phyloP scores from a whole-genome alignment of 1,140 invertebrate species.

The Aphis craccivora region DNA sequence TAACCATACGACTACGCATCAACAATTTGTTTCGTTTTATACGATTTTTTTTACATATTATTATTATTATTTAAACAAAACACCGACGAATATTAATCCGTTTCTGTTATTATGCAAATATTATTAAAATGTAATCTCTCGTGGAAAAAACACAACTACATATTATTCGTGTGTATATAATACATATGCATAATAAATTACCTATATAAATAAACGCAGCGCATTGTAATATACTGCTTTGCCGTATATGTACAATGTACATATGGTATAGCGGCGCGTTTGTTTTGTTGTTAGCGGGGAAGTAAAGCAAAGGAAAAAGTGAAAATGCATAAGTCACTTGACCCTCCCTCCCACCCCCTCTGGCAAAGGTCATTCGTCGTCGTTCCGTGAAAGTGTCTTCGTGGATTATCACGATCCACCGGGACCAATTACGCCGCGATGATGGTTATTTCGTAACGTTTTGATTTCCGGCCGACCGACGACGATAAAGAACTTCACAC shows the following conservation, averaged over 20 bases:
- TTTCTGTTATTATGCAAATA: conserved; percentile 11
- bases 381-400: conserved; percentile 33
- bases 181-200: not conserved
- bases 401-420: conserved; percentile 26
- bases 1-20: not conserved
- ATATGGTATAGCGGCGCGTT: not conserved
- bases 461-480: not conserved
- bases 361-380: conserved; percentile 14
- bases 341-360: not conserved
- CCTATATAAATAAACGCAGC: not conserved
- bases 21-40: not conserved
- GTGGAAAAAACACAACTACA: not conserved
- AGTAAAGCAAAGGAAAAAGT: not conserved
- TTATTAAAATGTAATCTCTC: not conserved
- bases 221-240: not conserved
- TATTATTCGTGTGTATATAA: not conserved
- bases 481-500: not conserved
- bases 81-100: not conserved
- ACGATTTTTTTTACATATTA: not conserved
- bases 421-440: conserved; percentile 1
- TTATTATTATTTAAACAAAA: not conserved
- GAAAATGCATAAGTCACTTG: conserved; percentile 45
- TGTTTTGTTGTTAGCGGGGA: not conserved
- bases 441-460: conserved; percentile 4
- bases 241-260: not conserved